Evolutionary conservation across 2,797 vertebrate genomes (phyloP).

Genomic region (Karalla daura): DNA sequence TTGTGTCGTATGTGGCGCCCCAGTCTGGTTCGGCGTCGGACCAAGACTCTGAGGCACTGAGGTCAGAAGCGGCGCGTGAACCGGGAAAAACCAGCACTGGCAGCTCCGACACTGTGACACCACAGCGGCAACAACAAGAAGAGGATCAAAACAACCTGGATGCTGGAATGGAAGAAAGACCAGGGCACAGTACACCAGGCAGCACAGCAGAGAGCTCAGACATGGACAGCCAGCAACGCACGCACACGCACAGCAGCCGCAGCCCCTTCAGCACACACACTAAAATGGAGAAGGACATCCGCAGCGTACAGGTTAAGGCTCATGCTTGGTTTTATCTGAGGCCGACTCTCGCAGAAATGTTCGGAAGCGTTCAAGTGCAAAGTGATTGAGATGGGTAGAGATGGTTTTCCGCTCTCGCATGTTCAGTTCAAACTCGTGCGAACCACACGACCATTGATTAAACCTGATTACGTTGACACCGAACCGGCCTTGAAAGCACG

Average conservation of each 20-base stretch:
- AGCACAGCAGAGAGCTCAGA: not conserved
- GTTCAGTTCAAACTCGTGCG: too few species aligned
- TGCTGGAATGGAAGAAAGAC: too few species aligned
- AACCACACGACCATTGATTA: too few species aligned
- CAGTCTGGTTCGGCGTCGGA: constrained; percentile 35
- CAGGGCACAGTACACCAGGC: not conserved
- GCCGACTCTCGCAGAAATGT: not conserved
- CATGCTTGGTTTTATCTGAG: too few species aligned
- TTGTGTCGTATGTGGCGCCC: constrained; percentile 83
- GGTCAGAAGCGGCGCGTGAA: too few species aligned
- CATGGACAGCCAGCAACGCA: not conserved
- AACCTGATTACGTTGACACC: too few species aligned
- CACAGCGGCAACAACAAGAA: too few species aligned
- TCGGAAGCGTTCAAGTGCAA: too few species aligned
- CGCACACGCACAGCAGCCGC: constrained; percentile 9
- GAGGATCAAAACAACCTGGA: not conserved
- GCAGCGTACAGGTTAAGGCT: constrained; percentile 44
- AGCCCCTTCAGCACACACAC: not conserved
- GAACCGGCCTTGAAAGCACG: too few species aligned
- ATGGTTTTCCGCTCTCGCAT: too few species aligned
- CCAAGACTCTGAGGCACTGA: too few species aligned
- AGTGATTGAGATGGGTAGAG: too few species aligned
- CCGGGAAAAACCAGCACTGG: not conserved
- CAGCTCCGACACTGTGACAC: not conserved
- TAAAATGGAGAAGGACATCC: not conserved